Conservation (phyloP, 2,113 vertebrate genomes). For the Nothobranchius kuhntae region DNA sequence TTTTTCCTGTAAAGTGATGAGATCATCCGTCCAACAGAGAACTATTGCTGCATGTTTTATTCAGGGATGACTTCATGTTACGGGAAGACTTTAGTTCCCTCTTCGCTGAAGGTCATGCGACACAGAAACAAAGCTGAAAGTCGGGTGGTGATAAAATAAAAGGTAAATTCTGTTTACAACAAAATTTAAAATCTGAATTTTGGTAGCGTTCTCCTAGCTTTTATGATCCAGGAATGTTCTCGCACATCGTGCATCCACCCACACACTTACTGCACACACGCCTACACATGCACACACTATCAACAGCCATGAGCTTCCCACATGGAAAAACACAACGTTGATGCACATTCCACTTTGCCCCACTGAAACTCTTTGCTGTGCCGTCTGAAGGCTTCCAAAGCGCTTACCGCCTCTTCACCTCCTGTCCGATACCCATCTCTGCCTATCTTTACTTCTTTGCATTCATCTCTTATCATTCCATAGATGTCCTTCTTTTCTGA, state of each 20-base stretch:
- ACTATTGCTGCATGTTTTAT: conserved; percentile 69
- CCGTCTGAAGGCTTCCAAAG: conserved; percentile 68
- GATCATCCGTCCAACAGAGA: conserved; percentile 57
- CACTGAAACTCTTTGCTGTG: conserved; percentile 59
- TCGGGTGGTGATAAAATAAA: background rate
- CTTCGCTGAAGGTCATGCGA: conserved; percentile 47
- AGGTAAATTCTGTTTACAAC: background rate
- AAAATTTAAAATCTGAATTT: conserved; percentile 19
- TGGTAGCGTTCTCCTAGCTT: conserved; percentile 52
- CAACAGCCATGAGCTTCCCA: conserved; percentile 58
- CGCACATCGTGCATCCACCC: conserved; percentile 55
- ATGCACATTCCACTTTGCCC: conserved; percentile 53
- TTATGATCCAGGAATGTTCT: conserved; percentile 61
- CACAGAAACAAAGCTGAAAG: conserved; percentile 26
- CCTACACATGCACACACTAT: conserved; percentile 31
- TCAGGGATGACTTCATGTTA: conserved; percentile 73
- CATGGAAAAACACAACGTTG: conserved; percentile 42
- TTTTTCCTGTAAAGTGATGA: conserved; percentile 59
- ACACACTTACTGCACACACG: conserved; percentile 27
- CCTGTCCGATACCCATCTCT: conserved; percentile 64
- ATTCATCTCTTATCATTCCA: conserved; percentile 31
- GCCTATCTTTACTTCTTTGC: conserved; percentile 33
- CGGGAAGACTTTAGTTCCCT: conserved; percentile 53
- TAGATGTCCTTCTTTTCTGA: conserved; percentile 14
- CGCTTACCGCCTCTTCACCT: conserved; percentile 76